Evolutionary conservation across 2,797 vertebrate genomes (phyloP), one percentile per base, ranked within the genome.

Genomic region (Pseudochirops corinnae): DNA sequence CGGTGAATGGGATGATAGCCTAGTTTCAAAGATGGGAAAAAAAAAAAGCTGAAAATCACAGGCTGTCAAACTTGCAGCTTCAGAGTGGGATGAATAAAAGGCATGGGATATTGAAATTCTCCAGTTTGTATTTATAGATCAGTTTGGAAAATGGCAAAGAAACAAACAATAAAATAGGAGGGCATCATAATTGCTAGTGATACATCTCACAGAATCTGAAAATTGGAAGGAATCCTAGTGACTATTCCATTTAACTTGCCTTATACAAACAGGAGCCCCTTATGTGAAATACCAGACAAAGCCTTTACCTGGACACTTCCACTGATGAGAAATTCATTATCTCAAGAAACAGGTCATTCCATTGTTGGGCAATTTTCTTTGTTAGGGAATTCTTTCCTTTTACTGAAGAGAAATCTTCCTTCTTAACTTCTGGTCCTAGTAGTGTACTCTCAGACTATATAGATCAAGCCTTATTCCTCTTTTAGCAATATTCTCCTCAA

Each of bases 121-220:
- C 91, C 92, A 31, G n/a, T 91, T 93, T 57, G 16, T 46, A 91
- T 28, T 9, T 29, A 94, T 93, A 92, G 55, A 55, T 57, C 56
- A 6, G 13, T 82, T 87, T 74, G 92, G 53, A 95, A 90, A 53
- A 11, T 74, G 57, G 87, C 46, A 13, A 56, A 74, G 94, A 94
- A n/a, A 90, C 33, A 4, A 1, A 14, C n/a, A 55, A 58, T 21
- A 58, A 93, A 58, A 29, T 87, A 82, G 87, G n/a, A 82, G 92
- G 26, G 53, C 92, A 95, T 90, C n/a, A 92, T 93, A 97, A 28
- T 55, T 82, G 1, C 67, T 39, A 93, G 87, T 56, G 90, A 62
- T 92, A 52, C 24, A 56, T 62, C 29, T 93, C 55, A 0, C 50
- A 11, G 33, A n/a, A 39, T 94, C 60, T 7, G 50, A 55, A 90